Evolutionary conservation across 1,140 invertebrate genomes (phyloP).

Genomic region (Ceratina calcarata): DNA sequence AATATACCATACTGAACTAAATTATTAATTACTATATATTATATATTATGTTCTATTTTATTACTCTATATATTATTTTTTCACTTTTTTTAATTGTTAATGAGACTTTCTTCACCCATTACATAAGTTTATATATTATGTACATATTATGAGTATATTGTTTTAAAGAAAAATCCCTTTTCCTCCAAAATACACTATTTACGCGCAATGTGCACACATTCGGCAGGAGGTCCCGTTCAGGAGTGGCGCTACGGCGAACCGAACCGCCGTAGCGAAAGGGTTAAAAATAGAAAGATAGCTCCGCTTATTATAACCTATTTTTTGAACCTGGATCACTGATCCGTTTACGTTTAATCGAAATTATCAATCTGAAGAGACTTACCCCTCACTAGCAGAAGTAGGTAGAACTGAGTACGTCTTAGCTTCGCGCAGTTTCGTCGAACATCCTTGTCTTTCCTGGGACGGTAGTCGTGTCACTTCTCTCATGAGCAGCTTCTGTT

Average conservation of each 20-base stretch:
- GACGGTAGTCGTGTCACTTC: slow-evolving; percentile 2
- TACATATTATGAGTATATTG: slow-evolving; percentile 8
- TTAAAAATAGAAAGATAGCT: too few species aligned
- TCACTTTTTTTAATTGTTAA: neutral
- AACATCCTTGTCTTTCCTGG: slow-evolving; percentile 70
- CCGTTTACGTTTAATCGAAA: too few species aligned
- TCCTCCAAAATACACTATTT: too few species aligned
- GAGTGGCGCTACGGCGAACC: too few species aligned
- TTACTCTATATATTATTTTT: neutral
- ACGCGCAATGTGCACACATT: too few species aligned
- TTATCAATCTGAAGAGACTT: slow-evolving; percentile 53
- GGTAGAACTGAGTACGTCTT: slow-evolving; percentile 63
- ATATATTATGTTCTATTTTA: neutral
- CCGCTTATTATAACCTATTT: too few species aligned
- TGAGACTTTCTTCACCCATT: neutral
- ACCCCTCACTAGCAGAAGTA: slow-evolving; percentile 73
- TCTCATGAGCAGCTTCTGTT: neutral
- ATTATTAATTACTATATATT: slow-evolving; percentile 5
- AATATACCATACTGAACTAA: neutral
- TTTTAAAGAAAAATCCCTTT: neutral
- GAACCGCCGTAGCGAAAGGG: too few species aligned
- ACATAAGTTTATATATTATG: slow-evolving; percentile 13
- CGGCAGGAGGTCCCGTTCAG: too few species aligned
- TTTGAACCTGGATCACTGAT: neutral
- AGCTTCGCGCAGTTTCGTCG: slow-evolving; percentile 59